phyloP scores from a whole-genome alignment of 2,797 vertebrate species.

The Channa striata region DNA sequence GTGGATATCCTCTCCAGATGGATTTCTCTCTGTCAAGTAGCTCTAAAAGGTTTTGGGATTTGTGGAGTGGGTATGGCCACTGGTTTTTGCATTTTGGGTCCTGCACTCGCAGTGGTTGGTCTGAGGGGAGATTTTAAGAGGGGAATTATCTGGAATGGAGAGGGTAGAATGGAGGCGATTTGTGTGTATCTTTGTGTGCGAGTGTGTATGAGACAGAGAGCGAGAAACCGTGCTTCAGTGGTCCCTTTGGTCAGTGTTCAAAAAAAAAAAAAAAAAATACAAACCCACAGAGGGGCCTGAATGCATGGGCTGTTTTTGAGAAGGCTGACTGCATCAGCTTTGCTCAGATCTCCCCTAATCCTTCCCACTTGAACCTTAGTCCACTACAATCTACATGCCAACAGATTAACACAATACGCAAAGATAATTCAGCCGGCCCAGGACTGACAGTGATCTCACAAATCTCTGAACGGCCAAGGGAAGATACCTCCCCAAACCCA shows the following conservation, averaged over 20 bases:
- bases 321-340: constrained; percentile 81
- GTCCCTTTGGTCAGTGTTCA: constrained; percentile 65
- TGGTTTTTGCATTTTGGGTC: constrained; percentile 75
- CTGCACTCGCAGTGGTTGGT: constrained; percentile 75
- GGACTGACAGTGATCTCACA: constrained; percentile 80
- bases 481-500: constrained; percentile 82
- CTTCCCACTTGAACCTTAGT: constrained; percentile 84
- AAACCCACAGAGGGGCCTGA: constrained; percentile 47
- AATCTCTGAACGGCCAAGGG: constrained; percentile 80
- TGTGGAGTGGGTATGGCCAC: constrained; percentile 74
- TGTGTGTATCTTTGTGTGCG: constrained; percentile 60
- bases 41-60: constrained; percentile 85
- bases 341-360: constrained; percentile 84
- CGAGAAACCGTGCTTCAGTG: constrained; percentile 44
- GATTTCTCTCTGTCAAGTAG: constrained; percentile 82
- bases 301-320: constrained; percentile 70
- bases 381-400: constrained; percentile 80
- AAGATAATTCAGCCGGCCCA: constrained; percentile 81
- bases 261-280: constrained; percentile 19
- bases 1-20: constrained; percentile 79
- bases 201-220: constrained; percentile 36
- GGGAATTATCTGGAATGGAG: constrained; percentile 79
- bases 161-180: constrained; percentile 78
- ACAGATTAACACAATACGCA: constrained; percentile 85
- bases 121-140: constrained; percentile 79